Base-by-base conservation (phyloP, 2,888 invertebrate species). In the Dioctria linearis region DNA sequence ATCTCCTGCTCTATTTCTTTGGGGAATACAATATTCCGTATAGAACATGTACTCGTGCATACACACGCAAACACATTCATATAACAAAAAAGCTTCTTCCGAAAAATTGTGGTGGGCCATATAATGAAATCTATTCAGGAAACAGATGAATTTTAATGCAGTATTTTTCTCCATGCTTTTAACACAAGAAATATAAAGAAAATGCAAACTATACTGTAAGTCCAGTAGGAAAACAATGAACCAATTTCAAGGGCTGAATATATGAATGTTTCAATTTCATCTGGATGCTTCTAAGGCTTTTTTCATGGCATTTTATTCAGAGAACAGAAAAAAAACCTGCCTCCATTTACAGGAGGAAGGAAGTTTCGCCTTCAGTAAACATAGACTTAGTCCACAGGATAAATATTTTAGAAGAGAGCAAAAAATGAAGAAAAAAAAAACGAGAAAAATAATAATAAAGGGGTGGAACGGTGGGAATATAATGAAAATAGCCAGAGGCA, bases 401-500 rank as follows among this genome's bases (percentile, higher is more conserved):
- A 59, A 75, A 75, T 75, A 75, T 61, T 75, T 75, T 42, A 75
- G 46, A 6, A 25, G 25, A 43, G 65, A 65, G 25, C 3, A 25
- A 59, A 25, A 25, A 69, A 69, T 25, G 2, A 25, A 25, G 2
- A 25, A 25, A 25, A 25, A 11, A 46, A 73, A 73, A 73, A 51
- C 13, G 54, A 39, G 65, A 5, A 65, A 78, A 65, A 57, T 54
- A 66, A 54, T 40, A 54, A 78, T 54, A 40, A 66, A 78, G 13
- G 42, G 63, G 37, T 78, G 63, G 46, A 51, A 51, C 11, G n/a
- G 51, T 42, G 49, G 69, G 39, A 46, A 57, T 59, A 66, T 65
- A 76, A 80, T 80, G 82, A 80, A 80, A 80, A 65, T 71, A 49
- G 59, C 78, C 67, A 54, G 4, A 46, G 79, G 82, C 76, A 81